Base-by-base conservation (phyloP, 2,888 invertebrate species). In the Ichneumoninae sp. region DNA sequence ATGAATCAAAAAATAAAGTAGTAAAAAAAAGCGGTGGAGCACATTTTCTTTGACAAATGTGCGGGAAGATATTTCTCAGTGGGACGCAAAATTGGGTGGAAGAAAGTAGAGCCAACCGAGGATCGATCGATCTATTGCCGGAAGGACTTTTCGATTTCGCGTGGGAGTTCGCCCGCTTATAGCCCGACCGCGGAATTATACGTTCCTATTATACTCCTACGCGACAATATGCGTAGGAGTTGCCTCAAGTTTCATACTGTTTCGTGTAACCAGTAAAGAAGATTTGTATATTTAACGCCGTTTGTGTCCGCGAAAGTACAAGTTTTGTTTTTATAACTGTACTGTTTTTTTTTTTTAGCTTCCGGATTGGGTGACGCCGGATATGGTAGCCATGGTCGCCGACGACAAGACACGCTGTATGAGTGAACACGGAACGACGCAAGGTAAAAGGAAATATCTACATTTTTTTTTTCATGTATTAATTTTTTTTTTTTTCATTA, bases 321-420 rank as follows among this genome's bases (percentile, higher is more conserved):
- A 40, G 50, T 44, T 36, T 69, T 60, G 77, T 79, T 80, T 82
- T 44, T 36, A 26, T 16, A 47, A 47, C 16, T 4, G 22, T 44
- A 6, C 13, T 13, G 13, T 30, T 26, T 47, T 44, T 60, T 65
- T 10, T 8, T 47, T 44, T 57, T 76, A 93, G 93, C 88, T 87
- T 66, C 93, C 93, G 1, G 92, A 91, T 36, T 93, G 90, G 87
- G 76, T 93, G 3, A 90, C 91, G 0, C 84, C 86, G 0, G 92
- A 93, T 44, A 89, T 93, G 84, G 68, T 92, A 62, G 92, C 89
- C 0, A 91, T 93, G 92, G 89, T 92, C 0, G 80, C 86, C 44
- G 87, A 82, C 1, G 93, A 93, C 83, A 93, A 93, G 72, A 16
- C 40, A 0, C 89, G 90, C n/a, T 93, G 93, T 82, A 93, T 93